Base-by-base conservation (phyloP, 2,888 invertebrate species). In the Xanthostigma xanthostigma region DNA sequence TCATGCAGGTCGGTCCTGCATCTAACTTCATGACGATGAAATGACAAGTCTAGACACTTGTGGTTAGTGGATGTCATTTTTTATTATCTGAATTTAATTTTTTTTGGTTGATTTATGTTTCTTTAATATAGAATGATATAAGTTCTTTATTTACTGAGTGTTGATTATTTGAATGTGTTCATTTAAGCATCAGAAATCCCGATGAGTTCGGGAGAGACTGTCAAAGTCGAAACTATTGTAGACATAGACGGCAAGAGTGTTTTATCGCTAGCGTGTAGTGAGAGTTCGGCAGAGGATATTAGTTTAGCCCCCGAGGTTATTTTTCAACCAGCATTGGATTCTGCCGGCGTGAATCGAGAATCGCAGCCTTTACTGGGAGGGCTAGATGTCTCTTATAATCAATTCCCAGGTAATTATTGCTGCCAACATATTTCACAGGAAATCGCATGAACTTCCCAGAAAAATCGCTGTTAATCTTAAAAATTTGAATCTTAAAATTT, bases 301-400 rank as follows among this genome's bases (percentile, higher is more conserved):
- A 77, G 79, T 66, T 71, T 84, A 66, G 79, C 88, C 60, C 89
- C 89, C 57, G 89, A 89, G 70, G 81, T 90, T 58, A 79, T 79
- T 56, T 90, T 88, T 68, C 84, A 83, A 70, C 76, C 81, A 67
- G 79, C 79, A 73, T 81, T 86, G 81, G 88, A 88, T 78, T 84
- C 84, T 46, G 79, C 84, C 64, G 82, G 84, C 54, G 77, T 81
- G 53, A 87, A 85, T 71, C 79, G 91, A 63, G 95, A 95, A 78
- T 90, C 88, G 71, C 93, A 94, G 73, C 94, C 94, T 65, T 81
- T 95, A 56, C 76, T 95, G 47, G 88, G 89, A 70, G 84, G 86
- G 71, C 80, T 82, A 57, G 83, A 85, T 62, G 72, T 77, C 57
- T 79, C 84, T 53, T 85, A 78, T 62, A 92, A 93, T 67, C 81